These are phyloP conservation scores for Notolepis coatsorum DNA, from an alignment of 2,797 vertebrate genomes.

Conservation along the genomic window DNA sequence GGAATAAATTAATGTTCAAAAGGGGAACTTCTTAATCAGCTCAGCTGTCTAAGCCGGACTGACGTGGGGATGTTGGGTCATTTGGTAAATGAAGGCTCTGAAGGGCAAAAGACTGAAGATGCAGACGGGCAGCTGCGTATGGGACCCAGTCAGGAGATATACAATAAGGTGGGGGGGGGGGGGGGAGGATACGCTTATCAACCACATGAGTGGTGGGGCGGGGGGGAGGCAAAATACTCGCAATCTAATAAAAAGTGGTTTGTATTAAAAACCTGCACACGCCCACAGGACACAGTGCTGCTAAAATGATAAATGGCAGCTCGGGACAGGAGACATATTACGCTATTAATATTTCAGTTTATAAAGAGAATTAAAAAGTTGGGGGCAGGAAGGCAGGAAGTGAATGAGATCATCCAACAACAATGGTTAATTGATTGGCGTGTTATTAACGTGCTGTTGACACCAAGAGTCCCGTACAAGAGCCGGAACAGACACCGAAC, in stretches of 20 bases:
- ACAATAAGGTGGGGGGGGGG: too few species aligned
- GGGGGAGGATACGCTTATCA: conserved; percentile 55
- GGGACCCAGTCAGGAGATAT: conserved; percentile 49
- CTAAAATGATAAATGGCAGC: conserved; percentile 71
- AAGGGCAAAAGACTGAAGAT: conserved; percentile 50
- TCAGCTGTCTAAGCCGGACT: conserved; percentile 77
- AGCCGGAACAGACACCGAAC: conserved; percentile 23
- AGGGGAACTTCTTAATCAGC: conserved; percentile 84
- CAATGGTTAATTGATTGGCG: conserved; percentile 74
- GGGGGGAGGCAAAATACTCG: conserved; percentile 58
- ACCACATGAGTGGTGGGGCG: conserved; percentile 21
- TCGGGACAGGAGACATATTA: conserved; percentile 75
- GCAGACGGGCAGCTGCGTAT: conserved; percentile 64
- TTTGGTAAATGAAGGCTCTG: conserved; percentile 67
- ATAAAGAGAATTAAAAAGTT: conserved; percentile 73
- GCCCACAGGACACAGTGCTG: conserved; percentile 59
- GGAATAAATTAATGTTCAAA: conserved; percentile 82
- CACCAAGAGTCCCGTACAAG: conserved; percentile 12
- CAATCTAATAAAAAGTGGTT: conserved; percentile 69
- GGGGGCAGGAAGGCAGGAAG: conserved; percentile 57
- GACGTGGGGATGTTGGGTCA: conserved; percentile 64
- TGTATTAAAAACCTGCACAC: conserved; percentile 56
- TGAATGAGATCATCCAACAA: conserved; percentile 69
- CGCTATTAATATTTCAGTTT: conserved; percentile 79
- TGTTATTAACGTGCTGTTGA: conserved; percentile 49